phyloP scores from a whole-genome alignment of 2,888 invertebrate genomes.

The Physocephala rufipes region DNA sequence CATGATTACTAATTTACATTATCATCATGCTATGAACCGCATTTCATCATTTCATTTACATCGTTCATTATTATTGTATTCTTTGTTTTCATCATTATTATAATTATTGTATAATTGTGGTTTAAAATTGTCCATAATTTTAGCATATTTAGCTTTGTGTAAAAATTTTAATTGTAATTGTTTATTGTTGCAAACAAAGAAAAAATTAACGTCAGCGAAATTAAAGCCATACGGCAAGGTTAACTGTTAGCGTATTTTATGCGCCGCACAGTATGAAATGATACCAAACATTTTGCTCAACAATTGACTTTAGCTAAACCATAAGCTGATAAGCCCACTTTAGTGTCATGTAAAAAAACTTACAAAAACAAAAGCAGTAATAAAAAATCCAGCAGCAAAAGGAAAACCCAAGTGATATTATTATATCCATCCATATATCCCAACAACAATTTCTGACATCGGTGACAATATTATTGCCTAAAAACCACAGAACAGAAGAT shows the following conservation, averaged over 20 bases:
- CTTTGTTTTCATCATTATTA: too few species aligned
- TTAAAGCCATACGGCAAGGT: slow-evolving; percentile 18
- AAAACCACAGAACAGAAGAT: background rate
- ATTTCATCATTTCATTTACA: too few species aligned
- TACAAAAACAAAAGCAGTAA: too few species aligned
- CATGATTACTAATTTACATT: too few species aligned
- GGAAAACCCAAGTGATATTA: background rate
- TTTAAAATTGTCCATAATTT: slow-evolving; percentile 11
- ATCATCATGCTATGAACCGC: too few species aligned
- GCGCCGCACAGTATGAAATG: slow-evolving; percentile 10
- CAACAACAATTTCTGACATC: background rate
- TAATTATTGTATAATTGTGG: too few species aligned
- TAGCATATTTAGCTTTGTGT: background rate
- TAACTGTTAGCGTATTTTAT: slow-evolving; percentile 20
- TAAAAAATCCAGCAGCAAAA: too few species aligned
- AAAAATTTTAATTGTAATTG: background rate
- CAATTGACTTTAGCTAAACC: too few species aligned
- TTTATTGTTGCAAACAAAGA: background rate
- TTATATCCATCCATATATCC: background rate
- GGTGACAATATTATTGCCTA: background rate
- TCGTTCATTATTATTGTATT: too few species aligned
- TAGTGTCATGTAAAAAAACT: too few species aligned
- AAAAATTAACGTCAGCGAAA: slow-evolving; percentile 3
- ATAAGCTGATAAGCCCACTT: too few species aligned
- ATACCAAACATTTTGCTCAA: background rate